Evolutionary conservation across 1,140 invertebrate species (phyloP), one percentile per base, ranked within the genome.

Genomic region (Scaptodrosophila lebanonensis): DNA sequence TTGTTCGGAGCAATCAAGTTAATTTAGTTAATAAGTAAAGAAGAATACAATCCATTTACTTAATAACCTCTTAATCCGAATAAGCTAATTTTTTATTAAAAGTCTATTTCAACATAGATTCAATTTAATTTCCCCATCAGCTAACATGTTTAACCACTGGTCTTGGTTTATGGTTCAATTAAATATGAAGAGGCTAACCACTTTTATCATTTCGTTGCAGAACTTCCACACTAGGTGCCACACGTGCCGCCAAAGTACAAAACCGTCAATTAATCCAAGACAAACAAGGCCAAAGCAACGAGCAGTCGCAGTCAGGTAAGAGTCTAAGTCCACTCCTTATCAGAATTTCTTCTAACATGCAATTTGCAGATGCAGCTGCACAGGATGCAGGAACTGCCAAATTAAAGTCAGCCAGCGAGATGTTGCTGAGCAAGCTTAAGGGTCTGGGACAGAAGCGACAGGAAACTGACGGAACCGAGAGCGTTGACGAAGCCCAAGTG

Each of bases 181-280:
- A n/a, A n/a, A n/a, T n/a, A n/a, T n/a, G n/a, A n/a, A n/a, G n/a
- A n/a, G n/a, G n/a, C n/a, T n/a, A n/a, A n/a, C n/a, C n/a, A n/a
- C n/a, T n/a, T n/a, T n/a, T n/a, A n/a, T n/a, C n/a, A n/a, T n/a
- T n/a, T n/a, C n/a, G n/a, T n/a, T 40, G 0, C 12, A 85, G 83
- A 68, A 84, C 83, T 85, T 86, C 83, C 71, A 82, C 79, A 59
- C 66, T 71, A 63, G 82, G 83, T 61, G 84, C 84, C 58, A 68
- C 83, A 39, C 79, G 79, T 58, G 63, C 75, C 39, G 71, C 83
- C 57, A 86, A 84, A 86, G 84, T 84, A 82, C 84, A 86, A 86
- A 85, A 66, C 50, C 84, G 84, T 84, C 83, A 85, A 77, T 82
- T 85, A 82, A 70, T 83, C 71, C 84, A 70, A 67, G 84, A 85